phyloP scores from a whole-genome alignment of 2,113 vertebrate species.

The Mungos mungo region DNA sequence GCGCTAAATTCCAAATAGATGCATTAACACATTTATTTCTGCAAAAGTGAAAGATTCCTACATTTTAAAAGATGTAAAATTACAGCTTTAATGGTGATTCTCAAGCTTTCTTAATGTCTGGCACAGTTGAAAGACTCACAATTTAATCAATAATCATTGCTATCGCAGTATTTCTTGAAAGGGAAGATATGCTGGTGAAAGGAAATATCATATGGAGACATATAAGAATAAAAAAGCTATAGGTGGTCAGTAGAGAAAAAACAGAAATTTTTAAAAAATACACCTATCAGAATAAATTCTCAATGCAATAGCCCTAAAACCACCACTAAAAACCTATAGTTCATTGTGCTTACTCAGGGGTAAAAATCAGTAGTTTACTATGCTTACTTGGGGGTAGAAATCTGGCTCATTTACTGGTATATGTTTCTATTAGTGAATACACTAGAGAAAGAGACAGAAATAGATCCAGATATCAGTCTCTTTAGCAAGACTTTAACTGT shows the following conservation, averaged over 20 bases:
- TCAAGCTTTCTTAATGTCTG: not conserved
- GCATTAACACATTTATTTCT: slow-evolving; percentile 4
- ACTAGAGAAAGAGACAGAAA: not conserved
- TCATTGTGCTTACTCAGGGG: not conserved
- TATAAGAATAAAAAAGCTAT: not conserved
- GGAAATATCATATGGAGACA: not conserved
- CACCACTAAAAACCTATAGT: not conserved
- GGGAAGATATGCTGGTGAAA: not conserved
- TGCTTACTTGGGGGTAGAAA: not conserved
- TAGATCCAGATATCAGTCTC: not conserved
- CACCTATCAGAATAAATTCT: not conserved
- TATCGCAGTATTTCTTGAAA: not conserved
- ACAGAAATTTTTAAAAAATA: not conserved
- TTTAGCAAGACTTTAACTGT: not conserved
- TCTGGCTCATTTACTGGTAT: not conserved
- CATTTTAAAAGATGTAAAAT: slow-evolving; percentile 12
- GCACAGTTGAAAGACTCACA: not conserved
- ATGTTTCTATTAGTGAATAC: not conserved
- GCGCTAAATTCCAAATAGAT: not conserved
- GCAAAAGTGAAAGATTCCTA: slow-evolving; percentile 2
- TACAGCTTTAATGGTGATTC: not conserved
- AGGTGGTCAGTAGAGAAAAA: not conserved
- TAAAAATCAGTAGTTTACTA: not conserved
- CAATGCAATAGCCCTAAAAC: not conserved
- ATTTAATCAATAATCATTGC: not conserved